phyloP scores from a whole-genome alignment of 2,888 invertebrate species.

The Perizoma flavofasciatum region DNA sequence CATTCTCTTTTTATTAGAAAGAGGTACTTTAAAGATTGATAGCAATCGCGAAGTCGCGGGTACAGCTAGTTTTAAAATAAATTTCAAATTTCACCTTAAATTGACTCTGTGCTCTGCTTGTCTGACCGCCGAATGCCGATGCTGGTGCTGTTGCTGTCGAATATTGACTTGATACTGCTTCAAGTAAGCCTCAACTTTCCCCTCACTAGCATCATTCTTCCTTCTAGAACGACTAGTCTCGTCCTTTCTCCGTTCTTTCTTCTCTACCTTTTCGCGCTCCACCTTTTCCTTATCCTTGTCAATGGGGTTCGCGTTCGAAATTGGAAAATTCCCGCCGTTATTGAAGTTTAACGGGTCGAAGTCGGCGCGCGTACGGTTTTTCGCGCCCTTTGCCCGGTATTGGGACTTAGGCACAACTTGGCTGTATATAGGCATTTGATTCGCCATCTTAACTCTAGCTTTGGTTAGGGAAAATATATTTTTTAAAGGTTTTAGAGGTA shows the following conservation, averaged over 20 bases:
- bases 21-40: no score
- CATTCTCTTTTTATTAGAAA: no score
- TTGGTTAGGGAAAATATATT: slow-evolving; percentile 64
- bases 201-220: slow-evolving; percentile 64
- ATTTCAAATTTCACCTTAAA: slow-evolving; percentile 59
- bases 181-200: slow-evolving; percentile 77
- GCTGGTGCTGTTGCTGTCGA: slow-evolving; percentile 78
- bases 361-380: slow-evolving; percentile 61
- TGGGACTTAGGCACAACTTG: slow-evolving; percentile 79
- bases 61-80: no score
- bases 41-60: no score
- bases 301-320: slow-evolving; percentile 46
- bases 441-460: slow-evolving; percentile 74
- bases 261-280: slow-evolving; percentile 49
- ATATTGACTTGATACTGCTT: slow-evolving; percentile 79
- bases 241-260: slow-evolving; percentile 55
- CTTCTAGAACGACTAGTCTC: slow-evolving; percentile 54
- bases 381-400: slow-evolving; percentile 57
- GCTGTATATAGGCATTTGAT: slow-evolving; percentile 79
- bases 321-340: slow-evolving; percentile 77
- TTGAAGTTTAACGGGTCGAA: slow-evolving; percentile 87
- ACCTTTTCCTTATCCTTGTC: slow-evolving; percentile 62
- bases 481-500: slow-evolving; percentile 34
- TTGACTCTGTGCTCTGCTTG: slow-evolving; percentile 80
- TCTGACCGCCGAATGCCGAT: slow-evolving; percentile 73